Evolutionary conservation across 2,797 vertebrate species (phyloP).

Genomic region (Macroramphosus scolopax): DNA sequence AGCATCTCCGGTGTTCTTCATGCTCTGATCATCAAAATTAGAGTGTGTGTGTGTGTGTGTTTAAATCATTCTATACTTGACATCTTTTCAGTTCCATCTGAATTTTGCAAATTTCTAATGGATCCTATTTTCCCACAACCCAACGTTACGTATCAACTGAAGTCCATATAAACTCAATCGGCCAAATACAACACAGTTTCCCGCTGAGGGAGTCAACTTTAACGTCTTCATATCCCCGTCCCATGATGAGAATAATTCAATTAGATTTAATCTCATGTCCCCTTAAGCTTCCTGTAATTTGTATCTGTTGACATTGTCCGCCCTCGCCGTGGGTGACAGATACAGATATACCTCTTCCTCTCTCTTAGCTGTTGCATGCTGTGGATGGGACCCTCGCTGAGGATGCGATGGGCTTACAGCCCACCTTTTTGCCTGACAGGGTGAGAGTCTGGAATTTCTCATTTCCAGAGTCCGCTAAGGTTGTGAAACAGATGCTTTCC

Average conservation of each 20-base stretch:
- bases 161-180: too few relatives aligned
- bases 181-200: not conserved
- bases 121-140: too few relatives aligned
- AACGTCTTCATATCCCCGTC: not conserved
- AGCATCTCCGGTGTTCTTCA: conserved; percentile 14
- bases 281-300: conserved; percentile 1
- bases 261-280: not conserved
- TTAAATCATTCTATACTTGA: too few relatives aligned
- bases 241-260: not conserved
- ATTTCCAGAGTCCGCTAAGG: conserved; percentile 28
- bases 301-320: not conserved
- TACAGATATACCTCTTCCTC: conserved; percentile 22
- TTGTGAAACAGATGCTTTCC: conserved; percentile 60
- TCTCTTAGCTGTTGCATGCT: conserved; percentile 15
- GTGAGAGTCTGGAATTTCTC: conserved; percentile 25
- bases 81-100: too few relatives aligned
- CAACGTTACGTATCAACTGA: too few relatives aligned
- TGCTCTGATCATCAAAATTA: too few relatives aligned
- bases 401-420: conserved; percentile 10
- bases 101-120: too few relatives aligned
- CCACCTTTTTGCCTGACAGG: conserved; percentile 17
- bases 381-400: conserved; percentile 12
- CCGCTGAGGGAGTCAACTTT: not conserved
- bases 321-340: conserved; percentile 7
- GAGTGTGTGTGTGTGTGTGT: too few relatives aligned